phyloP scores from a whole-genome alignment of 2,888 invertebrate genomes.

The Busseola fusca region DNA sequence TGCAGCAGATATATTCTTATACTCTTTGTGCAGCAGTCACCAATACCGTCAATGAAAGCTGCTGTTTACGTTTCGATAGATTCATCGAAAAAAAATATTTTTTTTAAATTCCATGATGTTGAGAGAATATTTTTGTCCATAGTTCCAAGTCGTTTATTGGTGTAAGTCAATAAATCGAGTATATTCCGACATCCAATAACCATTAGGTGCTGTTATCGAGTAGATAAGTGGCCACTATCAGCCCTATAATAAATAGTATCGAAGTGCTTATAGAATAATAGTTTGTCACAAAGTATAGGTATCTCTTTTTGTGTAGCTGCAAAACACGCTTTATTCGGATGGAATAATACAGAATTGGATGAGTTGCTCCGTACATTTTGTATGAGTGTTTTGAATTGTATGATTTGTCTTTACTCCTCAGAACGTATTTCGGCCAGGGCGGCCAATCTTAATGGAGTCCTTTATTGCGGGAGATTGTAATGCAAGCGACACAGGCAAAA shows the following conservation, averaged over 20 bases:
- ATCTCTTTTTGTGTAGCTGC: not conserved
- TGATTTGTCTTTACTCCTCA: not conserved
- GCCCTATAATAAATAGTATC: slow-evolving; percentile 48
- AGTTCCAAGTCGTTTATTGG: slow-evolving; percentile 2
- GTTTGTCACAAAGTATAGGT: slow-evolving; percentile 30
- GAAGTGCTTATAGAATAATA: slow-evolving; percentile 30
- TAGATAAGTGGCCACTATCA: slow-evolving; percentile 56
- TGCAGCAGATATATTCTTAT: too few species aligned
- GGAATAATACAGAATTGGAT: slow-evolving; percentile 4
- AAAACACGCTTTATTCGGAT: not conserved
- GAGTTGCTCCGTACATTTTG: not conserved
- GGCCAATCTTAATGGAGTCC: not conserved
- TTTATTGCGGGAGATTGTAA: too few species aligned
- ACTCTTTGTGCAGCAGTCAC: too few species aligned
- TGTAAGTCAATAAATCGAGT: slow-evolving; percentile 7
- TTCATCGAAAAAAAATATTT: too few species aligned
- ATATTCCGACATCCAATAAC: slow-evolving; percentile 38
- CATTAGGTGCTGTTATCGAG: slow-evolving; percentile 52
- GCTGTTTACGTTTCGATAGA: not conserved
- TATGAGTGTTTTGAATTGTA: not conserved
- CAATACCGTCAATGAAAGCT: too few species aligned
- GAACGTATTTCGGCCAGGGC: not conserved
- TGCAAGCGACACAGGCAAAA: not conserved
- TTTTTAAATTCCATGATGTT: too few species aligned
- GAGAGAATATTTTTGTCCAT: not conserved